Evolutionary conservation across 1,140 invertebrate genomes (phyloP), one percentile per base, ranked within the genome.

Genomic region (Calephelis virginiensis): DNA sequence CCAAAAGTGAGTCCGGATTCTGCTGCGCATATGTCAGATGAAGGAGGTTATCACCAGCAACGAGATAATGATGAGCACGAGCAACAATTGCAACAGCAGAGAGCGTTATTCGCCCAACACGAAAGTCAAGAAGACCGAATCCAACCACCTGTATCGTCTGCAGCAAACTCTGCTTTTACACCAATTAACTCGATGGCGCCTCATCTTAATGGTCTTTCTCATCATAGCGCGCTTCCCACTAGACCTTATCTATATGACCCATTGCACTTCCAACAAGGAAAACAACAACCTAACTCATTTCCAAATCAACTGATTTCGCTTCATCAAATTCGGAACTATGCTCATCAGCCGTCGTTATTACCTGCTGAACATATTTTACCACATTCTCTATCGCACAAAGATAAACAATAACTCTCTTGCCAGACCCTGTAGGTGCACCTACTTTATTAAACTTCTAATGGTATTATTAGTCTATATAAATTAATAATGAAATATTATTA

Each of bases 311-410:
- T 99, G 77, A 98, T 99, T 80, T 98, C 97, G 71, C 93, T 99
- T 64, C 97, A 99, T 91, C 97, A 99, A 91, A 99, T 99, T 78
- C 94, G 98, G 79, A 99, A 98, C 89, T 99, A 98, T 92, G 97
- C 97, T 69, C 97, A 98, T 86, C 97, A 98, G 85, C 97, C 97
- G 7, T 94, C 92, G 40, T 75, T 92, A 28, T 73, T 92, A 69
- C 90, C 91, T 43, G 90, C 90, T 40, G 91, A 92, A 46, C 91
- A 92, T 77, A 89, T 92, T 68, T 80, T 92, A 45, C 90, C 90
- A 45, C 91, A 92, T 73, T 84, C 90, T 59, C 77, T 92, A 61
- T 79, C 89, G 67, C 88, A 92, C 79, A 92, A 92, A 82, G 91
- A 92, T 73, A 92, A 92, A 74, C 90, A 92, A 85, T 92, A 89